Evolutionary conservation across 2,113 vertebrate genomes (phyloP), one percentile per base, ranked within the genome.

Genomic region (Trinectes maculatus): DNA sequence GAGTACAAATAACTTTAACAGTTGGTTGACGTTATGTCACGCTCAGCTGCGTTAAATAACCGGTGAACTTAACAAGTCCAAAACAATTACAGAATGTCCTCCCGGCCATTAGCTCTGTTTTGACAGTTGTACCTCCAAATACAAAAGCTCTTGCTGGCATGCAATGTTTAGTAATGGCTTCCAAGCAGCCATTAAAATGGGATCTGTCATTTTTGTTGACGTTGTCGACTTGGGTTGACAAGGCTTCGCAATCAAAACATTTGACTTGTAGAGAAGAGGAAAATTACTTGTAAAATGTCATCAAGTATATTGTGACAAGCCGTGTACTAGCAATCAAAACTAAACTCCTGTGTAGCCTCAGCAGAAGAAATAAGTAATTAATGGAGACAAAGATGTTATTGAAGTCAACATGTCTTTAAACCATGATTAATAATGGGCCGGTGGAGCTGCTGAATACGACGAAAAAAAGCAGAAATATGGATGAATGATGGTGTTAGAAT

Each of bases 71-170:
- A 44, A 57, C n/a, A 75, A 33, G 36, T 59, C 24, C 16, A 59
- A 47, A 62, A 43, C 37, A 57, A 53, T 65, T 36, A 56, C 37
- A 53, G 9, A 59, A 42, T n/a, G n/a, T n/a, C n/a, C n/a, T n/a
- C n/a, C n/a, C n/a, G n/a, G n/a, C n/a, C n/a, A 49, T 66, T 62
- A 66, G 44, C 15, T 2, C 34, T 58, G 40, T 74, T 80, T 62
- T 80, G 51, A 74, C 44, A 49, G 10, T 15, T 29, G 2, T 31
- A 42, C 13, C 26, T 51, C 52, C 6, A 71, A 61, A 37, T 15
- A 69, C 10, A 73, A 54, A 65, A 40, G 19, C n/a, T 53, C 60
- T 63, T 46, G 3, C 16, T 56, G 7, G 34, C 6, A 46, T 25
- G 18, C 6, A 36, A 18, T 51, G 39, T 56, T 1, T 40, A 40